Percentiles rank a stretch among this genome's conserved stretches.
Conservation (phyloP, 2,113 vertebrate species). For the Pelvicachromis taeniatus region DNA sequence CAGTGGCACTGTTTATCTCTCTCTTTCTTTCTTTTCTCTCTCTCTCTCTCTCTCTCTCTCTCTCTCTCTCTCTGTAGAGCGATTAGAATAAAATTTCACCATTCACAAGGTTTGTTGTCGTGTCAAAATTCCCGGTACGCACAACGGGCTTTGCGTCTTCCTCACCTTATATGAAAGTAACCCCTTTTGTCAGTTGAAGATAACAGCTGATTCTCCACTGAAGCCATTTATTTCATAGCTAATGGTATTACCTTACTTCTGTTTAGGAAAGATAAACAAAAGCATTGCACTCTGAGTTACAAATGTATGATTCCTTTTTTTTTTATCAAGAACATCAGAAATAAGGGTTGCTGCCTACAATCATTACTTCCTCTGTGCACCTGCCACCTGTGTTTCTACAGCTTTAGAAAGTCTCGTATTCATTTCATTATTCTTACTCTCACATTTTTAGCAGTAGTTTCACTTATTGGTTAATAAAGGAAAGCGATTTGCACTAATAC, state of each 20-base stretch:
- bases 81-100: conserved; percentile 74
- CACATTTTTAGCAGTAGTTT: not conserved
- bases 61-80: conserved; percentile 68
- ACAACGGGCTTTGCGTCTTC: not conserved
- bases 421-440: not conserved
- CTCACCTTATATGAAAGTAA: not conserved
- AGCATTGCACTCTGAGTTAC: not conserved
- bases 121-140: conserved; percentile 45
- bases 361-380: not conserved
- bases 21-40: conserved; percentile 38
- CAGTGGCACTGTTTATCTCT: conserved; percentile 73
- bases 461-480: not conserved
- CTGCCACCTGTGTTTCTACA: not conserved
- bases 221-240: not conserved
- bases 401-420: not conserved
- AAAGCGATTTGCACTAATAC: not conserved
- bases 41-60: conserved; percentile 29
- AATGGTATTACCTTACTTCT: not conserved
- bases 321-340: not conserved
- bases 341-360: not conserved
- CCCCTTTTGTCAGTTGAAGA: not conserved
- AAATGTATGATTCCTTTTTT: not conserved
- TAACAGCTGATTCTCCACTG: not conserved
- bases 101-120: conserved; percentile 72
- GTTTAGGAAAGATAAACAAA: not conserved